Conservation (phyloP, 2,113 vertebrate species). For the Pedionomus torquatus region DNA sequence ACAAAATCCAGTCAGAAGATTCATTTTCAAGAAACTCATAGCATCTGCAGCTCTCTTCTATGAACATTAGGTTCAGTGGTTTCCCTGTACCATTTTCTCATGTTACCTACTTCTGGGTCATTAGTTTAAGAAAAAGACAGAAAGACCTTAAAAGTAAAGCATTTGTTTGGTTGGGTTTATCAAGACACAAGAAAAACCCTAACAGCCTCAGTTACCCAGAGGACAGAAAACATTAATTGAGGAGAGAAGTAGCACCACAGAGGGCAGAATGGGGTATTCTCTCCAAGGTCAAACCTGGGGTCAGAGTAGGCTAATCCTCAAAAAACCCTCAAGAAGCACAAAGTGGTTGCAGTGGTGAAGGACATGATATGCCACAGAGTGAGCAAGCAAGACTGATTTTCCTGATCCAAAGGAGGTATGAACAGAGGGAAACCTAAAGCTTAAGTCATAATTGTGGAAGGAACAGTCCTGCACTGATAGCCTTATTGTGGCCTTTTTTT, state of each 20-base stretch:
- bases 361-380: accelerated
- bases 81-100: background rate
- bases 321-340: background rate
- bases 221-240: background rate
- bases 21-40: background rate
- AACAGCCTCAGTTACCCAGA: background rate
- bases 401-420: background rate
- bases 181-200: background rate
- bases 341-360: accelerated
- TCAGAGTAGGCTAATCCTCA: background rate
- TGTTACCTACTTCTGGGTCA: background rate
- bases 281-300: background rate
- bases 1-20: constrained; percentile 7
- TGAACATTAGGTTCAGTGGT: background rate
- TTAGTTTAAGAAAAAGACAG: background rate
- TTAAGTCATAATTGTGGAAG: background rate
- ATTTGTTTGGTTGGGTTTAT: background rate
- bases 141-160: background rate
- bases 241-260: background rate
- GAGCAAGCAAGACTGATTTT: background rate
- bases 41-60: background rate
- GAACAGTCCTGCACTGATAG: background rate
- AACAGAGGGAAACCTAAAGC: background rate
- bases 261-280: background rate
- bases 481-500: background rate